A percentile compares a stretch with the other conserved stretches of the same genome.
These are phyloP conservation scores for Tetranychus truncatus DNA, from an alignment of 2,888 invertebrate genomes.

Conservation along the genomic window DNA sequence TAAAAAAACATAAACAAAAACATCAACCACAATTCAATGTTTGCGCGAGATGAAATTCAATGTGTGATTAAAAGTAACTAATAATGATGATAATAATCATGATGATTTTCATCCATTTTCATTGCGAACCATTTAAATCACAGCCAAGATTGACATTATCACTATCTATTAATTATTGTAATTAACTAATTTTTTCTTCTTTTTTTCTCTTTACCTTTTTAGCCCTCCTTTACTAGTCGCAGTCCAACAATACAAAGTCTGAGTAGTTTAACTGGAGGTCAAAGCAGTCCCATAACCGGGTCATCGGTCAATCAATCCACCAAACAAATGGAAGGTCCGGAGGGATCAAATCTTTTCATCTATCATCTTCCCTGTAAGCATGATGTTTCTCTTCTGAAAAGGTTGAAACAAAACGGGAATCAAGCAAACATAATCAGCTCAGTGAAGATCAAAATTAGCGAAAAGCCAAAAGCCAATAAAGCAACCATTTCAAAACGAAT, in stretches of 20 bases:
- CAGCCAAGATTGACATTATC: not conserved
- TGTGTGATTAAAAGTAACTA: no score
- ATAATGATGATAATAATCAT: no score
- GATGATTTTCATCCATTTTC: no score
- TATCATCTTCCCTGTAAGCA: conserved; percentile 65
- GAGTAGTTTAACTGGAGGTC: not conserved
- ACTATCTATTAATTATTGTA: not conserved
- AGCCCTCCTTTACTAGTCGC: not conserved
- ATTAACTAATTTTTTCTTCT: not conserved
- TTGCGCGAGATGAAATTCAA: no score
- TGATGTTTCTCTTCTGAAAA: not conserved
- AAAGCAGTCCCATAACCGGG: not conserved
- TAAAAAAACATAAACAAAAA: no score
- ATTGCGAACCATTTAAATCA: no score
- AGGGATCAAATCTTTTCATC: conserved; percentile 96
- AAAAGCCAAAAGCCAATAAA: no score
- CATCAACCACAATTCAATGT: no score
- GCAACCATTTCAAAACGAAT: no score
- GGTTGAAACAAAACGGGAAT: no score
- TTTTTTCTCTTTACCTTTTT: not conserved
- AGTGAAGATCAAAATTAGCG: no score
- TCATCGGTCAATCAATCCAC: not conserved
- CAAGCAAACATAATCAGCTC: no score
- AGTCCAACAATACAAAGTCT: not conserved
- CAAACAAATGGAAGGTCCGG: conserved; percentile 49